Base-by-base conservation (phyloP, 2,797 vertebrate genomes). In the Falco cherrug region DNA sequence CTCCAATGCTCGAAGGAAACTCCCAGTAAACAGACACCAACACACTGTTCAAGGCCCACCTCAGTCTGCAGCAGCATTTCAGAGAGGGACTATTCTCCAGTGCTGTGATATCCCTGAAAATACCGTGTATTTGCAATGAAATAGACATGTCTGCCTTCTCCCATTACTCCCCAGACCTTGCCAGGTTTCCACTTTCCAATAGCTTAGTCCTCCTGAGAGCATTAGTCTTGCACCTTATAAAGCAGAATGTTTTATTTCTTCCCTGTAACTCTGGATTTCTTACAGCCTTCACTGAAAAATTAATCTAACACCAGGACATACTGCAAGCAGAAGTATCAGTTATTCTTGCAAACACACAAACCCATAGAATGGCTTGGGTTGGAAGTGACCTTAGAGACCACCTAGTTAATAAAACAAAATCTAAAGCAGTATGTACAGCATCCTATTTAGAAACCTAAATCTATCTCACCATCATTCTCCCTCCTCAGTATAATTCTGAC, bases 101-200 rank as follows among this genome's bases (percentile, higher is more conserved):
- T 16, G 31, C 59, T 74, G 10, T 1, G 16, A 87, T 33, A 51
- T 39, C 74, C 39, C 35, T 19, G 33, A 39, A 77, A 86, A 86
- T 2, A 22, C 9, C 2, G 2, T 0, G 3, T 2, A n/a, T 50
- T 4, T 11, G 15, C 17, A 20, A 39, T 39, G 37, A 39, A 57
- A 43, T 2, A 12, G 20, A 16, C 19, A 6, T 2, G 1, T 24
- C n/a, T 41, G 14, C 31, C 33, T 76, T 37, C 19, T 56, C 48
- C 47, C 1, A 0, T 22, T 45, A 20, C 16, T 26, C 37, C 65
- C 20, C 45, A 77, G 56, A 28, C 16, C 16, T 18, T 35, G 48
- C 48, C 35, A 53, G 24, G 33, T 64, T 64, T 19, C 29, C 25
- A 8, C 21, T 37, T 71, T 8, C 67, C 59, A 84, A 0, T 2